phyloP scores from a whole-genome alignment of 2,888 invertebrate genomes.

The Leptinotarsa peninsularis region DNA sequence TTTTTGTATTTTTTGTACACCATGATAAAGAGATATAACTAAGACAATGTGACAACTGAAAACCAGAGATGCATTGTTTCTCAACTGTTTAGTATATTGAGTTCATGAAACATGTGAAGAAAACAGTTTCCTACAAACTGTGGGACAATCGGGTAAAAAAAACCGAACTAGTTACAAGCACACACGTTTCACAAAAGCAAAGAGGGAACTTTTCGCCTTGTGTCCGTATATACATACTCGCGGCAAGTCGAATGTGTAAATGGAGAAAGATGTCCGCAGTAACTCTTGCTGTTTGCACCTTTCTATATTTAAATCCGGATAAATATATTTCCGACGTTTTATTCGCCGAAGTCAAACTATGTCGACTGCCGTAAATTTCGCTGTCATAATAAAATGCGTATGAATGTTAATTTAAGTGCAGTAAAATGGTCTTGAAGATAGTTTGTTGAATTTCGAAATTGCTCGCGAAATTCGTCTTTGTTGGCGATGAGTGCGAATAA shows the following conservation, averaged over 20 bases:
- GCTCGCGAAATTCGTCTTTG: conserved; percentile 27
- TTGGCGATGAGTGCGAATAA: conserved; percentile 18
- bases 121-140: too few relatives aligned
- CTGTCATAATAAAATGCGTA: conserved; percentile 27
- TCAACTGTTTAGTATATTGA: too few relatives aligned
- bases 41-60: too few relatives aligned
- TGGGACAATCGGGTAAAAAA: too few relatives aligned
- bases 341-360: conserved; percentile 24
- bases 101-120: too few relatives aligned
- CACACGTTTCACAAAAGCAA: background rate
- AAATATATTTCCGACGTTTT: conserved; percentile 28
- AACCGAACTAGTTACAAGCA: too few relatives aligned
- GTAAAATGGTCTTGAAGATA: conserved; percentile 27
- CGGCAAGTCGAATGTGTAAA: background rate
- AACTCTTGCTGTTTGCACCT: conserved; percentile 24
- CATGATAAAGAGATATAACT: too few relatives aligned
- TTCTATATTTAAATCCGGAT: conserved; percentile 30
- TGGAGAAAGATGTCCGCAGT: background rate
- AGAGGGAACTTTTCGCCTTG: background rate
- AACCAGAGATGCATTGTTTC: too few relatives aligned
- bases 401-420: conserved; percentile 28
- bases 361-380: conserved; percentile 22
- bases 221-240: background rate
- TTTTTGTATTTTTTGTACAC: too few relatives aligned
- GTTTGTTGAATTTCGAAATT: conserved; percentile 20